Evolutionary conservation across 2,797 vertebrate genomes (phyloP), one percentile per base, ranked within the genome.

Genomic region (Protonibea diacanthus): DNA sequence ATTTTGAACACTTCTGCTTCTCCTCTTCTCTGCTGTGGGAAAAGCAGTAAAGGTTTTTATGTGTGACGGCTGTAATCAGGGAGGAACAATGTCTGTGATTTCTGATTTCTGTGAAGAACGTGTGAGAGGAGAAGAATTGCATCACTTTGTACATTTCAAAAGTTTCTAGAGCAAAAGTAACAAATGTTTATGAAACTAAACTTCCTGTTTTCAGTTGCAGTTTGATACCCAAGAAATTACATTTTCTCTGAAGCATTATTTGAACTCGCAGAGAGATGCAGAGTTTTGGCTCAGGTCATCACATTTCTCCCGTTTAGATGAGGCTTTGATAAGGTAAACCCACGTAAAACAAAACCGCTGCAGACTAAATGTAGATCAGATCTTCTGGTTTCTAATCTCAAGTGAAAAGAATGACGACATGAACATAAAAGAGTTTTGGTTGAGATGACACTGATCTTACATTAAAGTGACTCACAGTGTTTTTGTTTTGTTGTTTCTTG

Each of bases 61-160:
- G 42, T 53, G 18, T 53, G 8, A 78, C 59, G 20, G 25, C 33
- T 18, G 25, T 58, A 17, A 49, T 74, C 48, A 49, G 18, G n/a
- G 29, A 56, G 51, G 21, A 23, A 78, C 44, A 6, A 29, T 25
- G 52, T 61, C 67, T 63, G 48, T 10, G 25, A n/a, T 15, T 12
- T 3, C 44, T 18, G n/a, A n/a, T n/a, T n/a, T n/a, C n/a, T 9
- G 48, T 48, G 18, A 49, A 56, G 33, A 27, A 29, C 4, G 0
- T 23, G 1, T 21, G 8, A 21, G 27, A 40, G 40, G 18, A 69
- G 44, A 33, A 52, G 33, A 3, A 38, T 21, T 21, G 4, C 10
- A 21, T 44, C 9, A 5, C 38, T 27, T 38, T 38, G 6, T 25
- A 55, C 23, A 4, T 71, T 38, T 55, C 27, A n/a, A 40, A 42